phyloP scores from a whole-genome alignment of 30 jellyfish, hydroid and myxozoan genomes.

The Aurelia sp. region DNA sequence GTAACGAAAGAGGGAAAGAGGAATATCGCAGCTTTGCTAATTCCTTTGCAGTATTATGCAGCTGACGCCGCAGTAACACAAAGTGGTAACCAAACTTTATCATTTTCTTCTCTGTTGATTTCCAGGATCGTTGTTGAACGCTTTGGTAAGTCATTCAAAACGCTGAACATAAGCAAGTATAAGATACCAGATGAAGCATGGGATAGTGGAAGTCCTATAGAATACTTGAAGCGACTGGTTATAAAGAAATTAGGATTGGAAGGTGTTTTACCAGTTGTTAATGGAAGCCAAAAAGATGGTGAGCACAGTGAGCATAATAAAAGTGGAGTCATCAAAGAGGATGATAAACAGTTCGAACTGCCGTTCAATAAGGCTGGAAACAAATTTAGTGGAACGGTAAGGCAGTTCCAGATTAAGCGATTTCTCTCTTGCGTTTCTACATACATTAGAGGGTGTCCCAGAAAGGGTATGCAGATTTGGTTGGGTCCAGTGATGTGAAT shows the following conservation, averaged over 20 bases:
- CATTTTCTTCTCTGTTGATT: background rate
- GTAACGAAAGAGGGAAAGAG: too few relatives aligned
- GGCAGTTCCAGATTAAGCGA: background rate
- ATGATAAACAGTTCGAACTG: conserved; percentile 21
- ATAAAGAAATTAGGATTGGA: conserved; percentile 3
- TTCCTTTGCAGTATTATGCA: too few relatives aligned
- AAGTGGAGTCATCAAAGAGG: conserved; percentile 11
- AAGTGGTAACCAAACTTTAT: background rate
- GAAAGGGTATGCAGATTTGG: too few relatives aligned
- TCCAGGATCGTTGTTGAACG: conserved; percentile 43
- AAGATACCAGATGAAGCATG: conserved; percentile 59
- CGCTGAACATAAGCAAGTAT: conserved; percentile 26
- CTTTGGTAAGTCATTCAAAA: conserved; percentile 47
- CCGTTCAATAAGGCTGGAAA: conserved; percentile 54
- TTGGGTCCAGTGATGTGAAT: too few relatives aligned
- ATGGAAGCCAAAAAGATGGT: background rate
- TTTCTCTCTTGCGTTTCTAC: background rate
- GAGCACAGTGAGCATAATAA: background rate
- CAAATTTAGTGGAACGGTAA: conserved; percentile 52
- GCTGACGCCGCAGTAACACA: background rate
- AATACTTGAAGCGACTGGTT: conserved; percentile 19
- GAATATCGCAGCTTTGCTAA: background rate
- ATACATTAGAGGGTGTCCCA: too few relatives aligned
- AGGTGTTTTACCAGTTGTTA: conserved; percentile 1
- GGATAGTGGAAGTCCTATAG: conserved; percentile 31